Base-by-base conservation (phyloP, 2,888 invertebrate species). In the Andricus curvator region DNA sequence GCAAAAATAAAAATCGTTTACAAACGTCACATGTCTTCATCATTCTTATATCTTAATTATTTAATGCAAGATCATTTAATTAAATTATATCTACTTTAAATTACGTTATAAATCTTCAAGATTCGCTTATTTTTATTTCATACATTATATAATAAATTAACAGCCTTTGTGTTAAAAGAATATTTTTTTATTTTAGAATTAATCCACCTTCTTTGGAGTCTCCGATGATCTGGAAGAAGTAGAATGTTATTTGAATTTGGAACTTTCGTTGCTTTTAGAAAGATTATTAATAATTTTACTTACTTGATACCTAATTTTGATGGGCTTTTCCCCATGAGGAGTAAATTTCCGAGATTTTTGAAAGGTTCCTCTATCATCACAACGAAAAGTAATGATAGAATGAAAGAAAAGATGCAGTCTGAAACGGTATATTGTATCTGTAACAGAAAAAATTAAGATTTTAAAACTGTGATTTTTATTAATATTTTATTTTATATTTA, bases 81-180 rank as follows among this genome's bases (percentile, higher is more conserved):
- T 51, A 56, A n/a, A 22, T 56, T 56, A 56, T n/a, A 56, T n/a
- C 11, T 11, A n/a, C 0, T 9, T 56, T 11, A n/a, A 56, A 11
- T 56, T 56, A 56, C 4, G 3, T 22, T 56, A n/a, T 1, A 22
- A 56, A 51, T 51, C 51, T n/a, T 51, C 20, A 20, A 51, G 8
- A 51, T n/a, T 8, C 20, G 8, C 8, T 51, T 51, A 51, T 20
- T 51, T 51, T 56, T 9, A 56, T 56, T 56, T 56, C 11, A 56
- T n/a, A 25, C 17, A 70, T 48, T 29, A 70, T 70, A 70, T 48
- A 20, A 70, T 41, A 41, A 66, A 66, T 66, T 44, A 67, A 68
- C 22, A 68, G 25, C 15, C 6, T 48, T n/a, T 67, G 20, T 67
- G 22, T 41, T 68, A 68, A 22, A 4, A 25, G 48, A 48, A 25